These are phyloP conservation scores for Dolichopus griseipennis DNA, from an alignment of 2,888 invertebrate genomes.

Conservation along the genomic window DNA sequence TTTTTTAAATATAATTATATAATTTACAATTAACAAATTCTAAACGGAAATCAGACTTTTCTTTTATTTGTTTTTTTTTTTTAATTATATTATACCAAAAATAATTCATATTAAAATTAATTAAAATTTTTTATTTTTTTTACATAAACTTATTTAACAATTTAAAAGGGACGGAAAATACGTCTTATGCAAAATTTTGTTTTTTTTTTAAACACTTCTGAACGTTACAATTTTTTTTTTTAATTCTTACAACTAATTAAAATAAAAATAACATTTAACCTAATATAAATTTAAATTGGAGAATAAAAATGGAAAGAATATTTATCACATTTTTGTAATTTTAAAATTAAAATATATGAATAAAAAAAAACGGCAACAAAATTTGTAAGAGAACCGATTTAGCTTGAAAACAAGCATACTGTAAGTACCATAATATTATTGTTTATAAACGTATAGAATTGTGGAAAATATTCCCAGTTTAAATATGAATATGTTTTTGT, in stretches of 20 bases:
- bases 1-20: not conserved
- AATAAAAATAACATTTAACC: not conserved
- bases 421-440: not conserved
- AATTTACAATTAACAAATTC: not conserved
- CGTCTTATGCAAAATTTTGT: not conserved
- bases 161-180: not conserved
- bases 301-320: constrained; percentile 2
- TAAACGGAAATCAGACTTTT: not conserved
- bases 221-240: not conserved
- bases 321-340: not conserved
- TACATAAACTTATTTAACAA: too few species aligned
- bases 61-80: not conserved
- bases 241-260: not conserved
- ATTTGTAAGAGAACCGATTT: not conserved
- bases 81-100: too few species aligned
- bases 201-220: not conserved
- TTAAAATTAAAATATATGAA: not conserved
- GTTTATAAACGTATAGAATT: not conserved
- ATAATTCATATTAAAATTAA: too few species aligned
- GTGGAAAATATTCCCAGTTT: not conserved
- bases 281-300: not conserved
- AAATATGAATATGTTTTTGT: too few species aligned
- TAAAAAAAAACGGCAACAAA: not conserved
- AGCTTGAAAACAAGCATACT: not conserved
- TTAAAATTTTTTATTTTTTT: too few species aligned